These are phyloP conservation scores for Microcebus ravelobensis DNA, from an alignment of 2,113 vertebrate species.

Conservation along the genomic window DNA sequence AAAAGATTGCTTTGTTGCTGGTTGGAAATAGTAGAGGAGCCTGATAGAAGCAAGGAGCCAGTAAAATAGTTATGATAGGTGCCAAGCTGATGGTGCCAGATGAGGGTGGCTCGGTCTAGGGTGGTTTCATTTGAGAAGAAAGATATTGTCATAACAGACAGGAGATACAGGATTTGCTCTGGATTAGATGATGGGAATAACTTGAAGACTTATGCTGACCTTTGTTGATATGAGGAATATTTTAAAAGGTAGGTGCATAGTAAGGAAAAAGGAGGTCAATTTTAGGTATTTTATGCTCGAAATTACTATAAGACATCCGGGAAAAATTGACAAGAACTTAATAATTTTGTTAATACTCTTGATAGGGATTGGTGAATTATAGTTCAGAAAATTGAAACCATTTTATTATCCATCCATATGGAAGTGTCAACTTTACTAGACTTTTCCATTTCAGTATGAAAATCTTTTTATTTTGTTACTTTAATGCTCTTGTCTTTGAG, in stretches of 20 bases:
- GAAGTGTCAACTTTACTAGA: background rate
- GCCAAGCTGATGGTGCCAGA: too few relatives aligned
- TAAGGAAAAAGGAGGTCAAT: background rate
- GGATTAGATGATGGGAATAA: background rate
- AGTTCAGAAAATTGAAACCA: background rate
- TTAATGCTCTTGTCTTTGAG: background rate
- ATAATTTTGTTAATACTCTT: background rate
- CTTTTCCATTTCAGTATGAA: background rate
- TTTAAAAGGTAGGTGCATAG: background rate
- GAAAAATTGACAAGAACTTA: background rate
- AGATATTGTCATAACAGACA: background rate
- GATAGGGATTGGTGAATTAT: background rate
- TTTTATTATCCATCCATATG: background rate
- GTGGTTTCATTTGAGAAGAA: fast-evolving
- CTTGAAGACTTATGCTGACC: background rate
- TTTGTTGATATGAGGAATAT: background rate
- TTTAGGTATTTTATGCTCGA: background rate
- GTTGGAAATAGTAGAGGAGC: background rate
- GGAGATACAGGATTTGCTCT: background rate
- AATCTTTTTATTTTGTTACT: background rate
- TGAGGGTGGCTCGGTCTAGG: too few relatives aligned
- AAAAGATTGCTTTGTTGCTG: background rate
- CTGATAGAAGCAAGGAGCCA: background rate
- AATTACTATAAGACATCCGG: background rate
- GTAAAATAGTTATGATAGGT: background rate